phyloP scores from a whole-genome alignment of 1,140 invertebrate species.

The Eubasilissa regina region DNA sequence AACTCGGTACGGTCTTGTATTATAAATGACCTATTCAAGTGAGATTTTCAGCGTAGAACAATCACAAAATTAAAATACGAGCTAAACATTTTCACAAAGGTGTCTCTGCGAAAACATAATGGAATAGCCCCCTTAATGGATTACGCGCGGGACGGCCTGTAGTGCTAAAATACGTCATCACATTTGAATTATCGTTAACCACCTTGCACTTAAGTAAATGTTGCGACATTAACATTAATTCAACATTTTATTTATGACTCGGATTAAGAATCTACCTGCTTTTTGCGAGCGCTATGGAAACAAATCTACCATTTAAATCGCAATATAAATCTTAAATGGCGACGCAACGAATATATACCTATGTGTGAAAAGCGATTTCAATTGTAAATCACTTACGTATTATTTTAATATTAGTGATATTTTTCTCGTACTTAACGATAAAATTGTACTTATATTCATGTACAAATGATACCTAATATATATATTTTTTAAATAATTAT shows the following conservation, averaged over 20 bases:
- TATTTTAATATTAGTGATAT: no score
- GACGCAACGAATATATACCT: neutral
- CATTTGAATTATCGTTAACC: conserved; percentile 61
- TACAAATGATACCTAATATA: no score
- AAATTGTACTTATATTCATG: no score
- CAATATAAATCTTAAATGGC: conserved; percentile 48
- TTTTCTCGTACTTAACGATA: no score
- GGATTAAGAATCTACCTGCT: conserved; percentile 58
- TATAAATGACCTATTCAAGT: no score
- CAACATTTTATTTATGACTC: conserved; percentile 59
- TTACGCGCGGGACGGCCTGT: conserved; percentile 39
- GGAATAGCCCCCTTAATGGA: conserved; percentile 58
- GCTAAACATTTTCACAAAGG: conserved; percentile 38
- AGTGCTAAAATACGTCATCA: conserved; percentile 58
- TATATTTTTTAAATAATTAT: no score
- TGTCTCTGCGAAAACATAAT: conserved; percentile 50
- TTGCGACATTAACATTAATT: conserved; percentile 61
- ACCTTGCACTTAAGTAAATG: conserved; percentile 61
- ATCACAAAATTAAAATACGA: conserved; percentile 38
- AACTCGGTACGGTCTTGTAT: no score
- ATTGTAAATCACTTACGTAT: conserved; percentile 16
- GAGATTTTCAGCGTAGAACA: conserved; percentile 1
- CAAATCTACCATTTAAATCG: conserved; percentile 53
- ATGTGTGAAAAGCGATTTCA: conserved; percentile 27
- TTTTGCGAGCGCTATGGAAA: conserved; percentile 47